phyloP scores from a whole-genome alignment of 1,140 invertebrate genomes.

The Agrilus planipennis region DNA sequence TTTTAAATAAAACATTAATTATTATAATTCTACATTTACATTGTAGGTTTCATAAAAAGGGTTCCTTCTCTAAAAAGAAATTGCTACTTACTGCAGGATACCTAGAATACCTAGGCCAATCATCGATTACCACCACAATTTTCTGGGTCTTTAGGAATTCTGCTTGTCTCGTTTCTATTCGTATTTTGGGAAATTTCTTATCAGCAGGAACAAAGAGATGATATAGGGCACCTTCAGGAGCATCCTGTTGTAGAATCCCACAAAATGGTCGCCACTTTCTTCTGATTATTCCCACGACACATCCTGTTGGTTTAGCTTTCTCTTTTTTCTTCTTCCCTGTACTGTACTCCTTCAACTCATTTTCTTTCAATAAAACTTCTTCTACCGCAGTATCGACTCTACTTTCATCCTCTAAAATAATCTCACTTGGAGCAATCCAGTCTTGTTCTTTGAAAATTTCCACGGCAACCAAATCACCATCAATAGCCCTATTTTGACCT shows the following conservation, averaged over 20 bases:
- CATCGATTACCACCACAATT: slow-evolving; percentile 86
- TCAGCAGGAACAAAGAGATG: slow-evolving; percentile 88
- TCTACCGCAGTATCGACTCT: slow-evolving; percentile 49
- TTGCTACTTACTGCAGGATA: slow-evolving; percentile 44
- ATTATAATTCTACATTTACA: not conserved
- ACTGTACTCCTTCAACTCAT: slow-evolving; percentile 28
- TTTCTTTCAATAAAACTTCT: slow-evolving; percentile 45
- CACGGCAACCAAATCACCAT: slow-evolving; percentile 90
- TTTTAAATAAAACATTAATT: not conserved
- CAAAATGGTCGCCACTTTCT: slow-evolving; percentile 96
- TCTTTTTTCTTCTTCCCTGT: slow-evolving; percentile 25
- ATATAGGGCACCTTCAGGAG: slow-evolving; percentile 49
- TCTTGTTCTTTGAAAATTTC: slow-evolving; percentile 80
- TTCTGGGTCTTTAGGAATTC: slow-evolving; percentile 68
- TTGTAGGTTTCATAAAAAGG: not conserved
- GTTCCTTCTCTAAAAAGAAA: not conserved
- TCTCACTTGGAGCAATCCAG: slow-evolving; percentile 79
- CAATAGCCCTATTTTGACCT: slow-evolving; percentile 87
- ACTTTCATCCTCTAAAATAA: slow-evolving; percentile 72
- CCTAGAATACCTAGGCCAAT: slow-evolving; percentile 78
- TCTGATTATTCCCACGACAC: slow-evolving; percentile 88
- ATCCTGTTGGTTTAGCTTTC: slow-evolving; percentile 64
- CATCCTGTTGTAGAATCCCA: slow-evolving; percentile 78
- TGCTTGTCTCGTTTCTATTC: slow-evolving; percentile 85
- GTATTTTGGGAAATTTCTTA: slow-evolving; percentile 76